Conservation (phyloP, 2,113 vertebrate species). For the Urocynchramus pylzowi region DNA sequence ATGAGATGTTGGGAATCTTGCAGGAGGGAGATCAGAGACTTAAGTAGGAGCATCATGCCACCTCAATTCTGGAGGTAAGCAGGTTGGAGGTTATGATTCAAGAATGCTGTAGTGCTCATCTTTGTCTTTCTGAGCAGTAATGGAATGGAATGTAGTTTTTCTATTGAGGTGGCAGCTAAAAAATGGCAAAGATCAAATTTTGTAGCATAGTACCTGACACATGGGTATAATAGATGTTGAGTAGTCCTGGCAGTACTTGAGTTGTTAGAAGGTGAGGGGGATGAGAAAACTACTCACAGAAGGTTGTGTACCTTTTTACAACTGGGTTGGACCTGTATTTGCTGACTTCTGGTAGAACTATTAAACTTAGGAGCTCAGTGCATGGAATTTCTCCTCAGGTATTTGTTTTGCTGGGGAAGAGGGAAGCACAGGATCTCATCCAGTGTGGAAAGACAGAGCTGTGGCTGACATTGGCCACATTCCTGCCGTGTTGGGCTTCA, state of each 20-base stretch:
- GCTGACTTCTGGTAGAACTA: not conserved
- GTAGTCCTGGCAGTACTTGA: not conserved
- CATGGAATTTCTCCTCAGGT: not conserved
- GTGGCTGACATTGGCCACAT: not conserved
- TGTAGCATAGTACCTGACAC: not conserved
- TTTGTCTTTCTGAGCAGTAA: not conserved
- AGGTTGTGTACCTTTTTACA: not conserved
- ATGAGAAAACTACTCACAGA: not conserved
- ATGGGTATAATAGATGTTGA: not conserved
- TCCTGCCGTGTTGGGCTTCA: not conserved
- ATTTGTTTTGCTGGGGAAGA: not conserved
- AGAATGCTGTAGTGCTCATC: not conserved
- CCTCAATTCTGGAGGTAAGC: not conserved
- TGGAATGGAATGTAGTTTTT: not conserved
- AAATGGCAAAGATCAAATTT: not conserved
- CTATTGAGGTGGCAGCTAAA: not conserved
- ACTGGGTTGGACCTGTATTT: not conserved
- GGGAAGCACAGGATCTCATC: not conserved
- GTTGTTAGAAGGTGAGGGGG: too few species aligned
- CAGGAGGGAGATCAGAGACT: not conserved
- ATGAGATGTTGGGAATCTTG: not conserved
- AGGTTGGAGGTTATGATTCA: not conserved
- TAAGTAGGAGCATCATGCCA: not conserved
- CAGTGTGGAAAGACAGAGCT: rapidly evolving
- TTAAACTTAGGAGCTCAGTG: not conserved